Percentiles rank a stretch among this genome's conserved stretches.
Conservation (phyloP, 2,888 invertebrate species). For the Cryptosula pallasiana region DNA sequence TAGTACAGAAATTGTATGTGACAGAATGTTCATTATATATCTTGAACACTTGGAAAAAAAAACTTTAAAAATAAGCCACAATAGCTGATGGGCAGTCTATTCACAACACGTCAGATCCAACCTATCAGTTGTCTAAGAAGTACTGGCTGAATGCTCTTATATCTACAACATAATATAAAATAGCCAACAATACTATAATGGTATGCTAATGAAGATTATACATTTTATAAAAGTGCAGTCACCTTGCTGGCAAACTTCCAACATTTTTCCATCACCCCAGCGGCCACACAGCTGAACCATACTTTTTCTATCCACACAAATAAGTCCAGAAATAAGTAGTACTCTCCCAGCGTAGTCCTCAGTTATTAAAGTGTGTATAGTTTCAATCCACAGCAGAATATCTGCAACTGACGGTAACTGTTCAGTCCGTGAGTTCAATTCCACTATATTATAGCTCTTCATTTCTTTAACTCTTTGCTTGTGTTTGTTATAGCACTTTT, state of each 20-base stretch:
- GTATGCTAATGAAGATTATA: neutral
- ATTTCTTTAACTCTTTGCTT: neutral
- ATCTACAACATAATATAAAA: neutral
- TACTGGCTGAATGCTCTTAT: neutral
- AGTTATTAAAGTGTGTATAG: neutral
- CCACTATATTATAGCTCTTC: neutral
- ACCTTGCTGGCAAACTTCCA: neutral
- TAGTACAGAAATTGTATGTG: no score
- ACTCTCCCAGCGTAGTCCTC: neutral
- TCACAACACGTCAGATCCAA: no score
- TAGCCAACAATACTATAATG: neutral
- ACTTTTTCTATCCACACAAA: neutral
- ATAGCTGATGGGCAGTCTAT: no score
- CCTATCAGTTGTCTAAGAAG: no score
- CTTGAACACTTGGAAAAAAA: no score
- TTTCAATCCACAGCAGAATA: constrained; percentile 2
- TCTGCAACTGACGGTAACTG: neutral
- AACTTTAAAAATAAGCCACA: no score
- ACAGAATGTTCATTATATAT: no score
- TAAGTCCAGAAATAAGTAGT: neutral
- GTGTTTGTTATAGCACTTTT: neutral
- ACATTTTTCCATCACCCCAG: neutral
- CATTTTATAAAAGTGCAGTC: neutral
- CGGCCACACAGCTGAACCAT: neutral
- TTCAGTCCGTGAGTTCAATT: neutral